Evolutionary conservation across 1,140 invertebrate species (phyloP).

Genomic region (Eumeta japonica): DNA sequence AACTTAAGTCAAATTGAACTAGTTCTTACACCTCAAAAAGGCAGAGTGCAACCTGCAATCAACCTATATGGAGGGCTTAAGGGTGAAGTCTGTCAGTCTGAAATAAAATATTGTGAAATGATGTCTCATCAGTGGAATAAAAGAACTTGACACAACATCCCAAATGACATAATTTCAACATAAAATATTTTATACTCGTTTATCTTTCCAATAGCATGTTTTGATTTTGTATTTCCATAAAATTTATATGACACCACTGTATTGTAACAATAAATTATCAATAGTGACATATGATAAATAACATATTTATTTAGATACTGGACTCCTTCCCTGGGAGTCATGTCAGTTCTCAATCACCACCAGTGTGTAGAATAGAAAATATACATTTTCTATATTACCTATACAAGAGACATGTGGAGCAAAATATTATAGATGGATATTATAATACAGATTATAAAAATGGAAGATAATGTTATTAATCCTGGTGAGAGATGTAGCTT

Average conservation of each 20-base stretch:
- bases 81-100: no score
- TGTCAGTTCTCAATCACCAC: conserved; percentile 63
- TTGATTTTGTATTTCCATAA: no score
- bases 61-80: no score
- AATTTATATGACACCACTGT: conserved; percentile 4
- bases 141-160: no score
- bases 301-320: conserved; percentile 57
- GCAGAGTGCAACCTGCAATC: no score
- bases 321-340: conserved; percentile 77
- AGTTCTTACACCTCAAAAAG: no score
- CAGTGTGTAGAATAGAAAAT: conserved; percentile 72
- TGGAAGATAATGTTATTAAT: conserved; percentile 50
- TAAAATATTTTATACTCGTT: no score
- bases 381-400: conserved; percentile 68
- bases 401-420: conserved; percentile 63
- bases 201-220: no score
- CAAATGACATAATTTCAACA: no score
- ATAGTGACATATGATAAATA: background rate
- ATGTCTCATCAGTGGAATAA: no score
- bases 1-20: no score
- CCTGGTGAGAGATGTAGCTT: conserved; percentile 44
- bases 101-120: no score
- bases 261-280: conserved; percentile 1
- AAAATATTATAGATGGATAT: conserved; percentile 59
- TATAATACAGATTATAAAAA: conserved; percentile 25